Evolutionary conservation across 2,797 vertebrate species (phyloP).

Genomic region (Octomys mimax): DNA sequence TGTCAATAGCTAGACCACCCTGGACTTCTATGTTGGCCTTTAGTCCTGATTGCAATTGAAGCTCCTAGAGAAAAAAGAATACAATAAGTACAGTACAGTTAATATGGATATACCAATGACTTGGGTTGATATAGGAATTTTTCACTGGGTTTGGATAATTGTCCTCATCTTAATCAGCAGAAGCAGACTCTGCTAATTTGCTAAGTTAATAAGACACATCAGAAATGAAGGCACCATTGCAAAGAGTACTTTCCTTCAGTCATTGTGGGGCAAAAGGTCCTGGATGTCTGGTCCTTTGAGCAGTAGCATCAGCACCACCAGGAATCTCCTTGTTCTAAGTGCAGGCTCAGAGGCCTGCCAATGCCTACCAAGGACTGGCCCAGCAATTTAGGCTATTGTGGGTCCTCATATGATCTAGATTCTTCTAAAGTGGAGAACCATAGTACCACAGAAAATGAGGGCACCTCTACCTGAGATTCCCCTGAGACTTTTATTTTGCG

Average conservation of each 20-base stretch:
- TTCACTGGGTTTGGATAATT: constrained; percentile 25
- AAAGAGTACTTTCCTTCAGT: background rate
- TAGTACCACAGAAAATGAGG: background rate
- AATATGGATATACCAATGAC: background rate
- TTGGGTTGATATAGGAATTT: background rate
- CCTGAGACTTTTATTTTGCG: background rate
- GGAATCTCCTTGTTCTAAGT: background rate
- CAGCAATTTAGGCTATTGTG: background rate
- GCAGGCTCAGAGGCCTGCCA: background rate
- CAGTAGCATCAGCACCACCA: background rate
- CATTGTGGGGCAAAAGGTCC: background rate
- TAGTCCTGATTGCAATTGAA: constrained; percentile 96
- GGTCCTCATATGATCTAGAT: background rate
- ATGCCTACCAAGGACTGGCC: too few relatives aligned
- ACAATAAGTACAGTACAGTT: background rate
- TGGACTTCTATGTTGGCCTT: constrained; percentile 93
- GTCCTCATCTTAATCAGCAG: background rate
- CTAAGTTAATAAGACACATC: background rate
- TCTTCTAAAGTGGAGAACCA: background rate
- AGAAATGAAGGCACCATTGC: background rate
- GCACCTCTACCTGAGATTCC: background rate
- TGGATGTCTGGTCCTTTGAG: background rate
- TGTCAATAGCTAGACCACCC: constrained; percentile 96
- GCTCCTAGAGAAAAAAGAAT: constrained; percentile 89
- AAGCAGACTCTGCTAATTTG: background rate